Evolutionary conservation across 1,140 invertebrate species (phyloP).

Genomic region (Habropoda laboriosa): DNA sequence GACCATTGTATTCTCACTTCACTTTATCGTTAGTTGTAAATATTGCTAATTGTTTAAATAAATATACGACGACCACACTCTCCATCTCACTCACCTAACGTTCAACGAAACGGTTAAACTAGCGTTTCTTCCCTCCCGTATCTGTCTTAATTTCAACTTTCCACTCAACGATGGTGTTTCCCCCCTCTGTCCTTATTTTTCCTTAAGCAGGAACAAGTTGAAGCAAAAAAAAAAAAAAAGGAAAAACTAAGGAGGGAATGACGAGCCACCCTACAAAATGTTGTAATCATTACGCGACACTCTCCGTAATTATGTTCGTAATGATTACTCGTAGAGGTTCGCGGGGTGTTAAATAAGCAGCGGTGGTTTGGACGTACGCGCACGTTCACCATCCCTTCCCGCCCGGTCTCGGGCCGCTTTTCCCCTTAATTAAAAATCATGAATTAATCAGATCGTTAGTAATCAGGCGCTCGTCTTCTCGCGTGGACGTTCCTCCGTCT

Average conservation of each 20-base stretch:
- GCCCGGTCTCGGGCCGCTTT: slow-evolving; percentile 26
- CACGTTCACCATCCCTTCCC: not conserved
- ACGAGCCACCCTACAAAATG: not conserved
- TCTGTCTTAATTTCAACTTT: slow-evolving; percentile 19
- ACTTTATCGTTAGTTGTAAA: no score
- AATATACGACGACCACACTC: no score
- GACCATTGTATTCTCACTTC: no score
- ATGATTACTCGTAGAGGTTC: slow-evolving; percentile 47
- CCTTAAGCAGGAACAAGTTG: not conserved
- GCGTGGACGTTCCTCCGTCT: slow-evolving; percentile 61
- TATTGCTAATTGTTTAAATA: no score
- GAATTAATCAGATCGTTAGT: slow-evolving; percentile 71
- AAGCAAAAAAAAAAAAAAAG: not conserved
- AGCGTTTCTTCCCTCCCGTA: not conserved
- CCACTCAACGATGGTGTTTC: no score
- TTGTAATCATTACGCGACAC: slow-evolving; percentile 51
- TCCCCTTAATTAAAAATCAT: slow-evolving; percentile 70
- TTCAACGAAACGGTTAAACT: not conserved
- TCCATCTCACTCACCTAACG: no score
- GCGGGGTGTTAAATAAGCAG: slow-evolving; percentile 60
- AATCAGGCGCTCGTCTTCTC: slow-evolving; percentile 69
- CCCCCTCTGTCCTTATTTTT: not conserved
- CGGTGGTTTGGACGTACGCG: slow-evolving; percentile 15
- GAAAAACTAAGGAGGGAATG: no score
- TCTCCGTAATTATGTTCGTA: slow-evolving; percentile 35